A percentile compares a stretch with the other conserved stretches of the same genome.
Conservation (phyloP, 2,797 vertebrate species). For the Hyperoplus lanceolatus region DNA sequence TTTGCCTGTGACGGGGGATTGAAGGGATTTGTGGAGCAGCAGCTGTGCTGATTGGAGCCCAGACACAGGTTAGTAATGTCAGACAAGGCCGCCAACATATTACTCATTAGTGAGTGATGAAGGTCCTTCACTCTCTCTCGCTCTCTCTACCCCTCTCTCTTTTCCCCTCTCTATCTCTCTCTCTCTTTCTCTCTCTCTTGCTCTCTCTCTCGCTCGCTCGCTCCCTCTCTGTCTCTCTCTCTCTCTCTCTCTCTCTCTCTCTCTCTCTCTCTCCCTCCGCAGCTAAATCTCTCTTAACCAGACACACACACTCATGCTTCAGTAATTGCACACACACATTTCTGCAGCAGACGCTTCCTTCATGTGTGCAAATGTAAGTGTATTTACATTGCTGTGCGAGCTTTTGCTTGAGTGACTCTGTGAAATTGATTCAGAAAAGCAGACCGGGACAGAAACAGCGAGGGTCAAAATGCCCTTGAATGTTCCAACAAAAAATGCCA, state of each 20-base stretch:
- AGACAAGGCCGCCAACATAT: slow-evolving; percentile 35
- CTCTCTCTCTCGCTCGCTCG: too few relatives aligned
- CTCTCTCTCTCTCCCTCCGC: slow-evolving; percentile 19
- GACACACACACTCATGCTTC: slow-evolving; percentile 3
- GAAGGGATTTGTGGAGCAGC: slow-evolving; percentile 30
- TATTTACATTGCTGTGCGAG: neutral
- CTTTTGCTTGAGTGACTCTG: neutral
- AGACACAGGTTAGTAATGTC: slow-evolving; percentile 41
- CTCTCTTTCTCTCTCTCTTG: too few relatives aligned
- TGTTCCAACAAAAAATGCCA: slow-evolving; percentile 16
- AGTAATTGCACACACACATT: neutral
- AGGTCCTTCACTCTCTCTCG: neutral
- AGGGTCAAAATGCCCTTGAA: neutral
- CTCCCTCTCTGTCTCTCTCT: too few relatives aligned
- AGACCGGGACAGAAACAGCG: neutral
- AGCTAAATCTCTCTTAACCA: slow-evolving; percentile 36
- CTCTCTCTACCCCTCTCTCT: too few relatives aligned
- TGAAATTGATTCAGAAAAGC: slow-evolving; percentile 14
- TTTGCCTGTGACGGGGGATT: slow-evolving; percentile 5
- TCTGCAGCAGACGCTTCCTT: slow-evolving; percentile 7
- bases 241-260: too few relatives aligned
- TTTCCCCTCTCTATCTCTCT: too few relatives aligned
- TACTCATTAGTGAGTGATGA: slow-evolving; percentile 56
- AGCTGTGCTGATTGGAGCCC: slow-evolving; percentile 51
- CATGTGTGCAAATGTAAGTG: neutral